Evolutionary conservation across 2,113 vertebrate species (phyloP).

Genomic region (Strigops habroptila): DNA sequence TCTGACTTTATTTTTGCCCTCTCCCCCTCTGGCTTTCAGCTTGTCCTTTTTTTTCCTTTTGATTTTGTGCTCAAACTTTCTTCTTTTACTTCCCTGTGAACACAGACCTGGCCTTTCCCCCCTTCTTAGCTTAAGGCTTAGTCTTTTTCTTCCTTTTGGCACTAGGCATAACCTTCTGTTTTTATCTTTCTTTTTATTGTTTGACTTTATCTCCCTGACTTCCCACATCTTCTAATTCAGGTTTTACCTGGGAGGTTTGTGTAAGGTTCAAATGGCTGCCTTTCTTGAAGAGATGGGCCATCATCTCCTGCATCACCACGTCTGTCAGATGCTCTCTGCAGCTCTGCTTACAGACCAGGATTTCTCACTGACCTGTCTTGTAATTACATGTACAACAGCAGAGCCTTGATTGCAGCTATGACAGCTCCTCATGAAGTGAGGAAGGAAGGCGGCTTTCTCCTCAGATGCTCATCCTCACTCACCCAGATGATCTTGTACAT

Average conservation of each 20-base stretch:
- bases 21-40: not conserved
- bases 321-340: not conserved
- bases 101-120: not conserved
- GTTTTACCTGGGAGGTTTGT: not conserved
- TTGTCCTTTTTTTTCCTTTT: conserved; percentile 28
- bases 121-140: conserved; percentile 6
- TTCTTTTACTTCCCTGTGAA: conserved; percentile 1
- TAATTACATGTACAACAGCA: not conserved
- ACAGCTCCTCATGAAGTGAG: rapidly evolving
- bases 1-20: conserved; percentile 22
- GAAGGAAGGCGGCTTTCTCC: rapidly evolving
- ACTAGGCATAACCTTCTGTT: not conserved
- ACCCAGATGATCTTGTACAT: rapidly evolving
- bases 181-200: not conserved
- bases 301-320: not conserved
- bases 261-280: not conserved
- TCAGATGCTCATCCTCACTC: not conserved
- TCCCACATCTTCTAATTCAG: not conserved
- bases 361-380: not conserved
- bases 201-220: conserved; percentile 26
- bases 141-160: conserved; percentile 24
- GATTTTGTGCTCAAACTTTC: conserved; percentile 7
- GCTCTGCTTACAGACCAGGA: not conserved
- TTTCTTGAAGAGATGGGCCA: not conserved
- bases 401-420: not conserved